phyloP scores from a whole-genome alignment of 1,140 invertebrate species.

The Ostrea denselamellosa region DNA sequence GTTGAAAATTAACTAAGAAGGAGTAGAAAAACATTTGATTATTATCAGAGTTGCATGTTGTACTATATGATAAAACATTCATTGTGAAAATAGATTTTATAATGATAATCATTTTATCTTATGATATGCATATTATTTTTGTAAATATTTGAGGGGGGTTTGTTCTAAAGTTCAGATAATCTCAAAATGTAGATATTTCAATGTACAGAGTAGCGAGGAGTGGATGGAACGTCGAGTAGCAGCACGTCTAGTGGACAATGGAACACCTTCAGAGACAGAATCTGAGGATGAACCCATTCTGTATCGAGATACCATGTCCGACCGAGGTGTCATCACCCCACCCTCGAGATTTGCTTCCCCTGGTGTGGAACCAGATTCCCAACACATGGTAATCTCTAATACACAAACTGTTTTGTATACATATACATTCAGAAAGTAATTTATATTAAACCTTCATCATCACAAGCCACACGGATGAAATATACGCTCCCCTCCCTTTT shows the following conservation, averaged over 20 bases:
- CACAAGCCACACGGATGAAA: no score
- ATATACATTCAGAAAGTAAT: no score
- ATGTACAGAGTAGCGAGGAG: constrained; percentile 45
- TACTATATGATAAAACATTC: neutral
- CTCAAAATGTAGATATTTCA: neutral
- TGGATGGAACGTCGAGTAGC: neutral
- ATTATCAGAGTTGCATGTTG: neutral
- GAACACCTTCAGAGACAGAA: constrained; percentile 52
- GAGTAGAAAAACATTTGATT: neutral
- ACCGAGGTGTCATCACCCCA: constrained; percentile 45
- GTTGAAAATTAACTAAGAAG: neutral
- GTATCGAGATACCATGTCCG: constrained; percentile 49
- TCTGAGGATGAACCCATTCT: constrained; percentile 57
- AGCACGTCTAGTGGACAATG: neutral
- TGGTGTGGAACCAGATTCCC: neutral
- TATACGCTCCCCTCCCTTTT: no score
- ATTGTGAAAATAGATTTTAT: neutral
- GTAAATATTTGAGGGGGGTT: no score
- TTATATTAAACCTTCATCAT: no score
- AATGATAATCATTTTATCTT: no score
- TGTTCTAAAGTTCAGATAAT: no score
- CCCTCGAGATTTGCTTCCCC: constrained; percentile 54
- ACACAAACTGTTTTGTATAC: no score
- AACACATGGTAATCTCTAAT: neutral
- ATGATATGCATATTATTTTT: no score